These are phyloP conservation scores for Hirundichthys speculiger DNA, from an alignment of 2,113 vertebrate species.

Conservation along the genomic window DNA sequence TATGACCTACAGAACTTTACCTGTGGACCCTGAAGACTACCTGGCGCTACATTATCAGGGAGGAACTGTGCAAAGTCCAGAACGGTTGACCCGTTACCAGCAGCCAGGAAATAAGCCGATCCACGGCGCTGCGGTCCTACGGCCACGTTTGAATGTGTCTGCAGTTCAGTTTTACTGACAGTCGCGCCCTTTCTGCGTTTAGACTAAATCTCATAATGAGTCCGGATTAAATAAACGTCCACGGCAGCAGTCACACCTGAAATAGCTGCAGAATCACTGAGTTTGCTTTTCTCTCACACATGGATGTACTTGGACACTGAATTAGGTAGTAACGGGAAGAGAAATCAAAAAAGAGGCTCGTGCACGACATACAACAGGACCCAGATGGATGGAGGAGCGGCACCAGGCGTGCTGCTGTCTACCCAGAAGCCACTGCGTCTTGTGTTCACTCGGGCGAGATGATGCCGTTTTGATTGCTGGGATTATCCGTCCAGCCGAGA, in stretches of 20 bases:
- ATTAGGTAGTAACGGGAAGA: slow-evolving; percentile 42
- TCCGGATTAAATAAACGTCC: too few relatives aligned
- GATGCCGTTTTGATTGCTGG: slow-evolving; percentile 65
- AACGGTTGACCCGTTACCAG: not conserved
- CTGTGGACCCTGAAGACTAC: slow-evolving; percentile 6
- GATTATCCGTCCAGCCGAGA: slow-evolving; percentile 53
- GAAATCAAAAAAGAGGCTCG: slow-evolving; percentile 40
- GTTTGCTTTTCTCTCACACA: slow-evolving; percentile 5
- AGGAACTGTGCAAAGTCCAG: slow-evolving; percentile 38
- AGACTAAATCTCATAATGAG: too few relatives aligned
- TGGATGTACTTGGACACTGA: slow-evolving; percentile 25
- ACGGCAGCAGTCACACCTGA: too few relatives aligned
- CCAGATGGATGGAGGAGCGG: slow-evolving; percentile 9
- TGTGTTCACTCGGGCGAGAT: slow-evolving; percentile 47
- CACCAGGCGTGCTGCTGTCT: slow-evolving; percentile 35
- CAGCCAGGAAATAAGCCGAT: slow-evolving; percentile 11
- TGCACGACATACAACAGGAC: not conserved
- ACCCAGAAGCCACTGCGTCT: slow-evolving; percentile 50
- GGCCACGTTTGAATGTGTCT: slow-evolving; percentile 19
- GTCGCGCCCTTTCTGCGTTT: too few relatives aligned
- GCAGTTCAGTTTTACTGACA: slow-evolving; percentile 15
- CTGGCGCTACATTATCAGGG: slow-evolving; percentile 41
- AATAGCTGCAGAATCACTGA: too few relatives aligned
- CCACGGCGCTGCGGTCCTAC: not conserved
- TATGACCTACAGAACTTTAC: slow-evolving; percentile 17